Evolutionary conservation across 2,797 vertebrate genomes (phyloP), one percentile per base, ranked within the genome.

Genomic region (Chaetodon trifasciatus): DNA sequence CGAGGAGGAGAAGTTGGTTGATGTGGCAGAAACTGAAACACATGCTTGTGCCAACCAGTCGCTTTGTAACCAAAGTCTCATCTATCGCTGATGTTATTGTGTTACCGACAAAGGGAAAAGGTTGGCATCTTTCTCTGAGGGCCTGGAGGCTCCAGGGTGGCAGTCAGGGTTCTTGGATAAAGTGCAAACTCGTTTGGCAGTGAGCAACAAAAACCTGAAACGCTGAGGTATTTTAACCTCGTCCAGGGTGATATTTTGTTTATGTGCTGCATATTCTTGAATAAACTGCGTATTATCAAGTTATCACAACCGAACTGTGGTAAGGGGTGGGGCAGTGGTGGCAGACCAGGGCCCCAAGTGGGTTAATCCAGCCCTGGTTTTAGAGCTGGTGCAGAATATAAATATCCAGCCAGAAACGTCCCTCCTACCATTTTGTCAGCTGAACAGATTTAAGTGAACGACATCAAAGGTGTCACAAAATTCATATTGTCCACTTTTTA

Each of bases 311-410:
- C 63, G 60, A 32, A 32, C 28, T 32, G 28, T 32, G 21, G 10
- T 79, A 73, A 24, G 28, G 19, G 11, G 3, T 28, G 23, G 4
- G 35, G 23, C 19, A 16, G 50, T 12, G 15, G 12, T 52, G 32
- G 50, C 63, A 50, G 49, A 66, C 19, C 40, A 16, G 6, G 16
- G 17, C 35, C 11, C 52, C 1, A 15, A 4, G 6, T 17, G 28
- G 16, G 28, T 66, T 52, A 74, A 53, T 32, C 47, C 40, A 56
- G 15, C 16, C 15, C 74, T 73, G 40, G 58, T 57, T 70, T 79
- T 23, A 84, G 49, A 84, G 12, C 19, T 64, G 42, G 52, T 58
- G 21, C 3, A 53, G 16, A 78, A 42, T 44, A 79, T 76, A 74
- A 82, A 83, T 78, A 53, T 17, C 52, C 57, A 52, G 15, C 11